Base-by-base conservation (phyloP, 2,888 invertebrate species). In the Seira ritae region DNA sequence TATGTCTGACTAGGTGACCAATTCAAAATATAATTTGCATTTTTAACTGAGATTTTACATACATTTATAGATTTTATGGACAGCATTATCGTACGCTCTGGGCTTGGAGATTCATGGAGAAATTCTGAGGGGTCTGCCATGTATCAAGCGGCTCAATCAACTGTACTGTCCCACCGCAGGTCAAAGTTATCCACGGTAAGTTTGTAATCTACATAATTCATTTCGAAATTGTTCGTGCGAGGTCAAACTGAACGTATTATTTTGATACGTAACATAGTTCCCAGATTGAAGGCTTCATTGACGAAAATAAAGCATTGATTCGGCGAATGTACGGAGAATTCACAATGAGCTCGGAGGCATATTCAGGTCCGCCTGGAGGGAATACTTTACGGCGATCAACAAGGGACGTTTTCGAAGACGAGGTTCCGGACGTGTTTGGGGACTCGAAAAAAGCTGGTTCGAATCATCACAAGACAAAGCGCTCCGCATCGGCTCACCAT, bases 251-350 rank as follows among this genome's bases (percentile, higher is more conserved):
- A 65, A 17, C 6, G 6, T 65, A 65, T 80, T n/a, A 66, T 78
- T 92, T 93, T 72, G 50, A 22, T 10, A 42, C 42, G 31, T 12
- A 65, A 10, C n/a, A 31, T 92, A 97, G 97, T 91, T 96, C 96
- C 87, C 94, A 95, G 90, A 97, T 97, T 91, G 97, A 97, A 91
- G 93, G 93, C 86, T 97, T 97, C 92, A 97, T 97, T 90, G 97
- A 97, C 90, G 97, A 97, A 91, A 97, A 97, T 91, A 97, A 97
- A 91, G 97, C 97, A 77, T 91, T 97, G 88, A 97, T 97, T 93
- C 95, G 96, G 90, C 93, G 97, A 84, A 97, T 97, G 97, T 97
- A 97, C 90, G 97, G 97, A 0, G 96, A 97, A 89, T 97, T 97
- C 90, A 66, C 80, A 12, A 88, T 88, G 88, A 84, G 72, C 23